These are phyloP conservation scores for Lasioglossum baleicum DNA, from an alignment of 1,140 invertebrate genomes.

Conservation along the genomic window DNA sequence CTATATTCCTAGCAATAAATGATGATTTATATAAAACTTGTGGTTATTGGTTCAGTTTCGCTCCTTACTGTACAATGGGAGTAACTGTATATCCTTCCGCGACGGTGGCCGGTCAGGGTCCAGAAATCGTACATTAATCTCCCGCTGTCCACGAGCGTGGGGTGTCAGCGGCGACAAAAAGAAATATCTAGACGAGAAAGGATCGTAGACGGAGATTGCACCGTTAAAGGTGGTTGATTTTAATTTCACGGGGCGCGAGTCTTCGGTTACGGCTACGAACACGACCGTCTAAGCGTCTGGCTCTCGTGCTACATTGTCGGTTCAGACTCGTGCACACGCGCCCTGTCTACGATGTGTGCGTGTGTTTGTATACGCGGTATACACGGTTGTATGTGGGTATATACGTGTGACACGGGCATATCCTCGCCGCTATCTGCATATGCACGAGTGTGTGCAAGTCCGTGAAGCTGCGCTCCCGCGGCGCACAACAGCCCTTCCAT, in stretches of 20 bases:
- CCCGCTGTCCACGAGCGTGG: background rate
- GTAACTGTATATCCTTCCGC: too few species aligned
- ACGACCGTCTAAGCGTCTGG: conserved; percentile 60
- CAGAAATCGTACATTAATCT: conserved; percentile 42
- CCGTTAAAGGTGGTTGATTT: conserved; percentile 78
- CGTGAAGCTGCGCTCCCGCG: conserved; percentile 12
- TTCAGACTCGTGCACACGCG: too few species aligned
- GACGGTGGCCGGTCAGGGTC: conserved; percentile 11
- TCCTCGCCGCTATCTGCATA: background rate
- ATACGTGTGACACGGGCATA: background rate
- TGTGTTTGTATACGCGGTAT: too few species aligned
- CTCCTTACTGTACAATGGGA: too few species aligned
- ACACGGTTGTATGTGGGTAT: too few species aligned
- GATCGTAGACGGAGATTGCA: conserved; percentile 72
- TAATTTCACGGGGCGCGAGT: conserved; percentile 79
- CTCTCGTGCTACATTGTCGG: conserved; percentile 20
- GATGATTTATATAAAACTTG: too few species aligned
- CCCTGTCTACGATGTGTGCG: too few species aligned
- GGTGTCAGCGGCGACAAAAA: background rate
- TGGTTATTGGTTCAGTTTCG: too few species aligned
- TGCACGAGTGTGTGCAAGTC: conserved; percentile 13
- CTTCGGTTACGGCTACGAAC: conserved; percentile 76
- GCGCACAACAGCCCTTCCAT: conserved; percentile 38
- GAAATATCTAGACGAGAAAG: conserved; percentile 25
- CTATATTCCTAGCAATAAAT: too few species aligned